phyloP scores from a whole-genome alignment of 1,140 invertebrate species.

The Diorhabda elongata region DNA sequence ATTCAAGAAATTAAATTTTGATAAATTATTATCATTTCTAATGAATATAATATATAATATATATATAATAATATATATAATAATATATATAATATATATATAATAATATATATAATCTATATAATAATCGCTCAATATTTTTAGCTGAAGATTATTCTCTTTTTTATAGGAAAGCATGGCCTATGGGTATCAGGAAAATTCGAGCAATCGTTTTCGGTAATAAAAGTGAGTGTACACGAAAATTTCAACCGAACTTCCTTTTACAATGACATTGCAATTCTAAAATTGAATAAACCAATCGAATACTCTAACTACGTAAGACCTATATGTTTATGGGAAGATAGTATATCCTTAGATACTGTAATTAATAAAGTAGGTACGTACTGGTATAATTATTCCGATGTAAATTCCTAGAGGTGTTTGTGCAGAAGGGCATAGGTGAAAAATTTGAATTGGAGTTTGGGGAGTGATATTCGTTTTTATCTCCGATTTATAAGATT shows the following conservation, averaged over 20 bases:
- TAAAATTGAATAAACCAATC: conserved; percentile 51
- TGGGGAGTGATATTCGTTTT: too few relatives aligned
- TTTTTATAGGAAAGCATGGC: conserved; percentile 33
- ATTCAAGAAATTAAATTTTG: too few relatives aligned
- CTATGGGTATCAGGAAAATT: conserved; percentile 34
- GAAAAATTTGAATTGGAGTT: too few relatives aligned
- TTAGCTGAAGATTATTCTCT: neutral
- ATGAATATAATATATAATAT: too few relatives aligned
- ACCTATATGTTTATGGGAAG: conserved; percentile 55
- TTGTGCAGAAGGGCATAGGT: too few relatives aligned
- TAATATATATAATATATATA: too few relatives aligned
- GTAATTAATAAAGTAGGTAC: conserved; percentile 33
- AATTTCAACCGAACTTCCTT: conserved; percentile 54
- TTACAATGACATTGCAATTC: conserved; percentile 62
- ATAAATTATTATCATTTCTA: too few relatives aligned
- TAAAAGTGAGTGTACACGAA: conserved; percentile 53
- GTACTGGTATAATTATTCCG: conserved; percentile 42
- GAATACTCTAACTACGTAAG: conserved; percentile 49
- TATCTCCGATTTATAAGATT: too few relatives aligned
- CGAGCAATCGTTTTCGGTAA: conserved; percentile 44
- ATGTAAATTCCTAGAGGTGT: too few relatives aligned
- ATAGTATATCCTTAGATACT: conserved; percentile 22
- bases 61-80: too few relatives aligned
- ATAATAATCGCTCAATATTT: too few relatives aligned
- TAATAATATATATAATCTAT: too few relatives aligned